These are phyloP conservation scores for Cheilosia pagana DNA, from an alignment of 2,888 invertebrate species.

Conservation along the genomic window DNA sequence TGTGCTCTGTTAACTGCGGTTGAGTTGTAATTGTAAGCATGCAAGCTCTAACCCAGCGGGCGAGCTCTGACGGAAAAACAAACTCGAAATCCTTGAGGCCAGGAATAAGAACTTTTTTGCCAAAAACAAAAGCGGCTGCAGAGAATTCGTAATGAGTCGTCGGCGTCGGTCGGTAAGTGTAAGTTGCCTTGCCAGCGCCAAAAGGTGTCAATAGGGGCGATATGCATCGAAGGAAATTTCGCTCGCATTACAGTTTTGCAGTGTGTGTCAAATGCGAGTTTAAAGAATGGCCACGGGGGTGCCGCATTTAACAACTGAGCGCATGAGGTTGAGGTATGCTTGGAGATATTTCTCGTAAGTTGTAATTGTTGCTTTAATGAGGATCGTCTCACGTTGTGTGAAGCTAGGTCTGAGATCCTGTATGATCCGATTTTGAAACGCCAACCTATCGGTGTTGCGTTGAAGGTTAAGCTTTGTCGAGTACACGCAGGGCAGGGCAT, in stretches of 20 bases:
- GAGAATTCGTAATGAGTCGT: constrained; percentile 69
- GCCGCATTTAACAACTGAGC: constrained; percentile 53
- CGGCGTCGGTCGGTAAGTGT: too few species aligned
- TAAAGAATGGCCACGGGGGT: constrained; percentile 26
- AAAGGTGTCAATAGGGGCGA: constrained; percentile 52
- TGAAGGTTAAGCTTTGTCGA: too few species aligned
- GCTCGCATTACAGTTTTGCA: constrained; percentile 16
- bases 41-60: constrained; percentile 37
- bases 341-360: too few species aligned
- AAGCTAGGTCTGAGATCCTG: too few species aligned
- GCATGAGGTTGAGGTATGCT: constrained; percentile 23
- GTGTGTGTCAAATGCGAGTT: constrained; percentile 15
- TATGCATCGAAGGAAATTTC: neutral
- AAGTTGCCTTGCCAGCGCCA: constrained; percentile 47
- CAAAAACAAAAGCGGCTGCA: constrained; percentile 36
- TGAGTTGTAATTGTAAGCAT: constrained; percentile 53
- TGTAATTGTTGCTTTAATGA: too few species aligned
- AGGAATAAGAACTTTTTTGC: constrained; percentile 56
- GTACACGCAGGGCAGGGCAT: too few species aligned
- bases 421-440: too few species aligned
- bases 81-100: constrained; percentile 59
- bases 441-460: too few species aligned
- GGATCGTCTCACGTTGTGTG: too few species aligned
- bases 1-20: constrained; percentile 63
- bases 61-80: constrained; percentile 45